Conservation (phyloP, 1,140 invertebrate species). For the Lasaia peninsularis region DNA sequence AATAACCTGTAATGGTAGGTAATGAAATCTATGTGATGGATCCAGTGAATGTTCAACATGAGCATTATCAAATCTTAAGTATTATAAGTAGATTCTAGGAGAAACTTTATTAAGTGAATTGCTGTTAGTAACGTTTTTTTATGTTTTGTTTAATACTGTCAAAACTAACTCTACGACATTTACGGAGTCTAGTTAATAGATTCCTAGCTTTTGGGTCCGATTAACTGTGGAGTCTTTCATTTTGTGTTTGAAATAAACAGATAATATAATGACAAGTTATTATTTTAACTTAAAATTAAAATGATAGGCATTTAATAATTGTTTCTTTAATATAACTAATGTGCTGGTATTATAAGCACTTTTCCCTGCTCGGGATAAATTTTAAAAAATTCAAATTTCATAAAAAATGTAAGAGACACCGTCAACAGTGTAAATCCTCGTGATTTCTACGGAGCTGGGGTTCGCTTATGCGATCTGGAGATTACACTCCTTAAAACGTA, state of each 20-base stretch:
- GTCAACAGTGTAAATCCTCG: too few relatives aligned
- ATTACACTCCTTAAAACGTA: too few relatives aligned
- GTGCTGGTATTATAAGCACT: too few relatives aligned
- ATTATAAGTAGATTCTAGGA: slow-evolving; percentile 71
- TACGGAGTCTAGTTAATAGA: slow-evolving; percentile 53
- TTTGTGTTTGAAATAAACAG: slow-evolving; percentile 76
- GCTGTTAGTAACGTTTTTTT: slow-evolving; percentile 70
- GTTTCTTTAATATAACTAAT: not conserved
- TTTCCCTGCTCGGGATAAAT: too few relatives aligned
- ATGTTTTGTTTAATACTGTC: slow-evolving; percentile 73
- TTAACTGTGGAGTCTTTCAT: slow-evolving; percentile 70
- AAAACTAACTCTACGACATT: slow-evolving; percentile 67
- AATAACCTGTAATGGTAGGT: slow-evolving; percentile 54
- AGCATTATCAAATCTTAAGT: slow-evolving; percentile 65
- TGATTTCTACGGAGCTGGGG: too few relatives aligned
- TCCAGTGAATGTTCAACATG: slow-evolving; percentile 58
- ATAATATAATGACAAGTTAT: slow-evolving; percentile 43
- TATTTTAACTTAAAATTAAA: slow-evolving; percentile 18
- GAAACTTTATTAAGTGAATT: slow-evolving; percentile 60
- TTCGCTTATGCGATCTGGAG: too few relatives aligned
- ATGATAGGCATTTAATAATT: not conserved
- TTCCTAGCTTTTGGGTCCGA: slow-evolving; percentile 62
- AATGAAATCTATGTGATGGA: slow-evolving; percentile 70
- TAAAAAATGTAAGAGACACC: too few relatives aligned
- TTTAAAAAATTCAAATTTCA: too few relatives aligned